Evolutionary conservation across 2,888 invertebrate genomes (phyloP).

Genomic region (Epsilonema sp.): DNA sequence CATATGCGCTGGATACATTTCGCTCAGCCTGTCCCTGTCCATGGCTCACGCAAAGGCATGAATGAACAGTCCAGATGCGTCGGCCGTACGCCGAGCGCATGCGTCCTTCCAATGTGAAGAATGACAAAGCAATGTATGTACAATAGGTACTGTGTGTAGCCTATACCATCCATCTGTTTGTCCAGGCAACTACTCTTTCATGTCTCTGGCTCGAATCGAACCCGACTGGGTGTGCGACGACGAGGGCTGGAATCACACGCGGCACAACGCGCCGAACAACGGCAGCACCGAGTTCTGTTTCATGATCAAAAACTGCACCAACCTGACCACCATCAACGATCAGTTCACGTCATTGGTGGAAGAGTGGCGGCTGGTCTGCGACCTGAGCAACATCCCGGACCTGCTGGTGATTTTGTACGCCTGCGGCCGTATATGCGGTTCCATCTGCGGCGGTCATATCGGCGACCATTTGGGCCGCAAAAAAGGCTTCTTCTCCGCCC

Average conservation of each 20-base stretch:
- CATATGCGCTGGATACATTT: no score
- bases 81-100: no score
- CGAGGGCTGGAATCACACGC: not conserved
- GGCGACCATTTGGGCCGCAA: conserved; percentile 21
- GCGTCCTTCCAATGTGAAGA: no score
- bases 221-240: conserved; percentile 17
- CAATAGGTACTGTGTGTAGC: no score
- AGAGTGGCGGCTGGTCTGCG: not conserved
- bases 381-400: not conserved
- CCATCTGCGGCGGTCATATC: conserved; percentile 21
- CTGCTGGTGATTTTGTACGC: not conserved
- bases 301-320: conserved; percentile 14
- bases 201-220: conserved; percentile 18
- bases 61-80: no score
- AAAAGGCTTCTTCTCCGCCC: conserved; percentile 19
- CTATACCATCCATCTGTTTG: no score
- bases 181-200: conserved; percentile 19
- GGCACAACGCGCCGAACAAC: conserved; percentile 12
- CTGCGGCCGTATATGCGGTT: not conserved
- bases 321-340: conserved; percentile 9
- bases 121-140: no score
- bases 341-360: not conserved
- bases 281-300: conserved; percentile 12
- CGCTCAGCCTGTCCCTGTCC: no score
- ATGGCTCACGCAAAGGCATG: no score